Evolutionary conservation across 2,888 invertebrate genomes (phyloP).

Genomic region (Acanthosoma haemorrhoidale): DNA sequence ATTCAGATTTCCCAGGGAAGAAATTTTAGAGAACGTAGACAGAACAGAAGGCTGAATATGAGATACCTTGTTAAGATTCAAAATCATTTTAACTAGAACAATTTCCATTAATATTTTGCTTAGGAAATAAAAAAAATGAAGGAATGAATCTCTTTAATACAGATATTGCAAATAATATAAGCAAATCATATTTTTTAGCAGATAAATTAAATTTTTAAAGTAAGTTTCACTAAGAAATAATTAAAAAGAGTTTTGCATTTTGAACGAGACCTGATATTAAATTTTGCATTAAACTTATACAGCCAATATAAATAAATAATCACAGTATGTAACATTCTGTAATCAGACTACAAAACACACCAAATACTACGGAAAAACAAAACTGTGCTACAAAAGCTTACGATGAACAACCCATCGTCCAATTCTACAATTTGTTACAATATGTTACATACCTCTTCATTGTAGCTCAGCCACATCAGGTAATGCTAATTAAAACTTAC

Average conservation of each 20-base stretch:
- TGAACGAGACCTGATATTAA: not conserved
- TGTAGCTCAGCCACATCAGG: constrained; percentile 28
- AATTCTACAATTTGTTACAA: constrained; percentile 20
- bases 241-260: not conserved
- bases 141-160: too few relatives aligned
- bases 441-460: constrained; percentile 30
- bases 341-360: constrained; percentile 30
- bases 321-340: constrained; percentile 31
- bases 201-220: too few relatives aligned
- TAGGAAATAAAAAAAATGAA: too few relatives aligned
- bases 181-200: too few relatives aligned
- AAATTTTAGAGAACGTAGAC: too few relatives aligned
- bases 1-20: too few relatives aligned
- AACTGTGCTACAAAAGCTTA: constrained; percentile 5
- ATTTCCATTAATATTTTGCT: too few relatives aligned
- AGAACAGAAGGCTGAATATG: too few relatives aligned
- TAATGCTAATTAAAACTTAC: constrained; percentile 20
- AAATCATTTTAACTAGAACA: too few relatives aligned
- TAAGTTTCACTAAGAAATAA: too few relatives aligned
- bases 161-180: too few relatives aligned
- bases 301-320: not conserved
- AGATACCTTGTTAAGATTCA: too few relatives aligned
- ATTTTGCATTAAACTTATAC: not conserved
- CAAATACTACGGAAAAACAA: not conserved
- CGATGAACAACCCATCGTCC: constrained; percentile 3